These are phyloP conservation scores for Caenorhabditis sinica DNA, from an alignment of 2,888 invertebrate species.

Conservation along the genomic window DNA sequence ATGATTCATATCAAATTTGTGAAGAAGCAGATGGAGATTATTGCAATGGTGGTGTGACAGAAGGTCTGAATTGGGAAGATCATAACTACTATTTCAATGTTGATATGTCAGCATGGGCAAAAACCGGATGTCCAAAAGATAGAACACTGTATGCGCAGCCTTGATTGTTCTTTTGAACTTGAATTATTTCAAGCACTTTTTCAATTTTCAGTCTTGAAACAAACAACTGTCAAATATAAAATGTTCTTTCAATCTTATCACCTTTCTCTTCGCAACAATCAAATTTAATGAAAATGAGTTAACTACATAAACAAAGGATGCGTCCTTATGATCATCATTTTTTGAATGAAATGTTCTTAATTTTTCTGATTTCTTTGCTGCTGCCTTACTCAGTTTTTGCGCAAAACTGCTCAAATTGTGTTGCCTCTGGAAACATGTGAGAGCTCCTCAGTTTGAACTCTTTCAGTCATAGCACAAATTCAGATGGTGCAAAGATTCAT, in stretches of 20 bases:
- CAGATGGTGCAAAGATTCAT: slow-evolving; percentile 11
- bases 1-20: slow-evolving; percentile 42
- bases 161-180: no score
- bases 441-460: neutral
- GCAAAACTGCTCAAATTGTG: slow-evolving; percentile 4
- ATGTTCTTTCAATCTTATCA: no score
- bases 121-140: slow-evolving; percentile 55
- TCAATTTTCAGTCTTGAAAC: no score
- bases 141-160: slow-evolving; percentile 44
- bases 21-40: slow-evolving; percentile 48
- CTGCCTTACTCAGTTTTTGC: no score
- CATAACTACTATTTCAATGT: slow-evolving; percentile 57
- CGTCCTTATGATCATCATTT: no score
- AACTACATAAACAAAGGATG: no score
- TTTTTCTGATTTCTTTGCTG: no score
- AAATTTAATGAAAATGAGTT: no score
- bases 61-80: neutral
- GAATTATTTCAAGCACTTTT: no score
- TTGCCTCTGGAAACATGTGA: neutral
- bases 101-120: slow-evolving; percentile 42
- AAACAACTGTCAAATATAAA: no score
- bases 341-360: no score
- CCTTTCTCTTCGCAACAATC: no score
- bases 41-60: slow-evolving; percentile 33
- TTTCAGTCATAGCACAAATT: neutral